Evolutionary conservation across 1,140 invertebrate genomes (phyloP).

Genomic region (Lepidostoma basale): DNA sequence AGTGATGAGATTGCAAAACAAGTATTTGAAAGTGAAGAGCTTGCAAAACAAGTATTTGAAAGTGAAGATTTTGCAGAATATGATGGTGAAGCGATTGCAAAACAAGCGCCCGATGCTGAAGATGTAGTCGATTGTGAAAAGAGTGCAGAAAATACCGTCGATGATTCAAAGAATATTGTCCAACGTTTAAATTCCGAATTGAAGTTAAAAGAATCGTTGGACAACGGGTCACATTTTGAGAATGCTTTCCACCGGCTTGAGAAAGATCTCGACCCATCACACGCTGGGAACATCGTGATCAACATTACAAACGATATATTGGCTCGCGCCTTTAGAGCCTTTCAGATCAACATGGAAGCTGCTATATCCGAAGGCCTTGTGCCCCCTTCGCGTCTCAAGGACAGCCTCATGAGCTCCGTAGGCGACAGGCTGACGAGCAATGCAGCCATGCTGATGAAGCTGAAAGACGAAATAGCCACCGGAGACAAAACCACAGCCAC

Average conservation of each 20-base stretch:
- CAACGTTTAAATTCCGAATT: no score
- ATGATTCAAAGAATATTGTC: no score
- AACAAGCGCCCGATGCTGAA: not conserved
- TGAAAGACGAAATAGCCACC: not conserved
- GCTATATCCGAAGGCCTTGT: not conserved
- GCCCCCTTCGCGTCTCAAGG: not conserved
- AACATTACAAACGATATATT: slow-evolving; percentile 6
- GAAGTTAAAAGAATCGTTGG: no score
- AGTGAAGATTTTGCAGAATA: not conserved
- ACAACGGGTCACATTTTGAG: no score
- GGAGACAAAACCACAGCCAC: not conserved
- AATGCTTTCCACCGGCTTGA: not conserved
- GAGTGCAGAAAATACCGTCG: not conserved
- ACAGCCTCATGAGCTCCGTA: not conserved
- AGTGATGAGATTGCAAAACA: not conserved
- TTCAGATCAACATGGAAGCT: not conserved
- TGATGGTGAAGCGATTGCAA: not conserved
- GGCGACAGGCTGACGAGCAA: not conserved
- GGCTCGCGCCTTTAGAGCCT: not conserved
- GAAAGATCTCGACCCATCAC: not conserved
- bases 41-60: not conserved
- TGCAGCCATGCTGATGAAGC: not conserved
- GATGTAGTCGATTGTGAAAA: not conserved
- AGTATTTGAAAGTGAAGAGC: not conserved
- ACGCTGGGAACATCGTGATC: not conserved